Base-by-base conservation (phyloP, 2,113 vertebrate genomes). In the Corynorhinus townsendii region DNA sequence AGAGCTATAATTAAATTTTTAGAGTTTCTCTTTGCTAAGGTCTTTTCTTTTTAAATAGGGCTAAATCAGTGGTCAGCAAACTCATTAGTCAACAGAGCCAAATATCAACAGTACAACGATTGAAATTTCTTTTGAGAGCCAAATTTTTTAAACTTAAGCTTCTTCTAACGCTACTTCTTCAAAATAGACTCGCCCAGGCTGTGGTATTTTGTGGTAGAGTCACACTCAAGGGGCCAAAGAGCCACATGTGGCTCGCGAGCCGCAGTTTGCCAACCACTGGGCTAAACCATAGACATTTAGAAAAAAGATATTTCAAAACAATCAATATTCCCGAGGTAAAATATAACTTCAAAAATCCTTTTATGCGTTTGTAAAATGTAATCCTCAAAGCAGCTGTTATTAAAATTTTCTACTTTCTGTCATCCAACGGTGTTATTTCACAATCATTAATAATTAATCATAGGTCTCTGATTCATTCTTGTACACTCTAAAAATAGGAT, bases 401-500 rank as follows among this genome's bases (percentile, higher is more conserved):
- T 97, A 98, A 98, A 98, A 98, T 24, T 64, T 95, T 98, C 93
- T 98, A 95, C 96, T 96, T 98, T 97, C 97, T 98, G 96, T 97
- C 97, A 98, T 80, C 96, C 94, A 98, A 87, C 84, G 96, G 95
- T 68, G 64, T 94, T 98, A 90, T 97, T 97, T 98, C 96, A 91
- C 83, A 95, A 97, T 97, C 97, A 97, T 97, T 98, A 98, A 98
- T 98, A 98, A 97, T 98, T 98, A 98, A 98, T 98, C 98, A 98
- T 38, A 97, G 92, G 94, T 93, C 93, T 97, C 97, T 98, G 98
- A 98, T 98, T 98, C 97, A 97, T 98, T 96, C 96, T 97, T 94
- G 71, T 81, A 83, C 94, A 96, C 79, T 96, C 96, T 95, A 97
- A 97, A 98, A 98, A 98, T 95, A 98, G 98, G 90, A n/a, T 64